Conservation (phyloP, 2,113 vertebrate genomes). For the Falcunculus frontatus region DNA sequence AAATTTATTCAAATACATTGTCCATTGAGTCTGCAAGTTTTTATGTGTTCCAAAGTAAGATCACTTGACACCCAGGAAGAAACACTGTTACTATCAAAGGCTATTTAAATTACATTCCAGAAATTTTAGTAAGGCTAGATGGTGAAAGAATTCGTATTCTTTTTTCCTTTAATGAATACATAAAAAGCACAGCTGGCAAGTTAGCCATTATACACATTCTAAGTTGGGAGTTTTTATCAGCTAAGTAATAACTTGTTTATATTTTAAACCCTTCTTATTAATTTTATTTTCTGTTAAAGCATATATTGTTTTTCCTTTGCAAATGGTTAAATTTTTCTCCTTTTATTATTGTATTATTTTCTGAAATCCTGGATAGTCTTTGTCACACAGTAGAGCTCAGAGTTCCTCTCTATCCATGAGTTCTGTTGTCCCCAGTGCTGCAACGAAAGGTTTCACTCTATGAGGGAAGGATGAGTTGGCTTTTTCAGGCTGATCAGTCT, state of each 20-base stretch:
- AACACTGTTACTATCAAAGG: neutral
- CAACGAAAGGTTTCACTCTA: neutral
- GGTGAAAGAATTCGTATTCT: neutral
- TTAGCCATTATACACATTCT: neutral
- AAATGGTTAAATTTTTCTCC: neutral
- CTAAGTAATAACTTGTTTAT: neutral
- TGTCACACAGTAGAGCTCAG: neutral
- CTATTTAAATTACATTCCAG: neutral
- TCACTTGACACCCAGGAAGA: neutral
- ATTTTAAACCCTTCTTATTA: neutral
- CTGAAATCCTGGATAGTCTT: neutral
- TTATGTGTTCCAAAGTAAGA: neutral
- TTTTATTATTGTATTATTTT: neutral
- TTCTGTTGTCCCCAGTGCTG: neutral
- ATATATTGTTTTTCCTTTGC: neutral
- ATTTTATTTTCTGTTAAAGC: neutral
- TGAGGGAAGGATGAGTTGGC: neutral
- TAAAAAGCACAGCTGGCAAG: neutral
- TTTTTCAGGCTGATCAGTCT: neutral
- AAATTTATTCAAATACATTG: neutral
- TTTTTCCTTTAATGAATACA: neutral
- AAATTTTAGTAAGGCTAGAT: neutral
- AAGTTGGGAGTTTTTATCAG: accelerated
- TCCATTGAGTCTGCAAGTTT: neutral
- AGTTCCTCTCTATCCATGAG: neutral